Evolutionary conservation across 2,113 vertebrate species (phyloP), one percentile per base, ranked within the genome.

Genomic region (Athene noctua): DNA sequence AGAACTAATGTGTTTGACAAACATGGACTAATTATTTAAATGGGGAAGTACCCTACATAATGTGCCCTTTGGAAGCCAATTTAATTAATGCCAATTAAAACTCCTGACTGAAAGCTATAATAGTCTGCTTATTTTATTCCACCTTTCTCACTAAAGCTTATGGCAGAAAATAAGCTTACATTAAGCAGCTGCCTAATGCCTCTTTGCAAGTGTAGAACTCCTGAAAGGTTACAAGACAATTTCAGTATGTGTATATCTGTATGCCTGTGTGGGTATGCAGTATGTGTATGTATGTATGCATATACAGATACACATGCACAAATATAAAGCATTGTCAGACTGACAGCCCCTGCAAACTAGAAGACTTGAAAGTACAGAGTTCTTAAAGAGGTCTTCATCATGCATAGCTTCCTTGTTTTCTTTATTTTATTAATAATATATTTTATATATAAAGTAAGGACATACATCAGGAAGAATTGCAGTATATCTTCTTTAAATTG

Each of bases 61-160:
- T 78, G 72, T 86, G 36, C 40, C 72, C 68, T 95, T 92, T 86
- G 68, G 55, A 96, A 93, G 57, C 9, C 13, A 68, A 34, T 93
- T 95, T 94, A 94, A 96, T 96, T 95, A 96, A 94, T 84, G 57
- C 26, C 77, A 94, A 87, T 93, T 96, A 93, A 94, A 94, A 83
- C 68, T 92, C 85, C 59, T 94, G 34, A 95, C 58, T 91, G 82
- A 94, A 96, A 92, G 70, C 68, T 79, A 10, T 82, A 92, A 75
- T n/a, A 81, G 36, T 42, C 44, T 0, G 1, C 51, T 80, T 88
- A 65, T 88, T 90, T 93, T 79, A 84, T 86, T 88, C 9, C 63
- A 83, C 27, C 11, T 74, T 87, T 74, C 42, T 68, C 32, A 22
- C 58, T 55, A 80, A 82, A 72, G 17, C 20, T 87, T 81, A 38